Percentiles rank a stretch among this genome's conserved stretches.
Conservation (phyloP, 1,140 invertebrate species). For the Oryzaephilus surinamensis region DNA sequence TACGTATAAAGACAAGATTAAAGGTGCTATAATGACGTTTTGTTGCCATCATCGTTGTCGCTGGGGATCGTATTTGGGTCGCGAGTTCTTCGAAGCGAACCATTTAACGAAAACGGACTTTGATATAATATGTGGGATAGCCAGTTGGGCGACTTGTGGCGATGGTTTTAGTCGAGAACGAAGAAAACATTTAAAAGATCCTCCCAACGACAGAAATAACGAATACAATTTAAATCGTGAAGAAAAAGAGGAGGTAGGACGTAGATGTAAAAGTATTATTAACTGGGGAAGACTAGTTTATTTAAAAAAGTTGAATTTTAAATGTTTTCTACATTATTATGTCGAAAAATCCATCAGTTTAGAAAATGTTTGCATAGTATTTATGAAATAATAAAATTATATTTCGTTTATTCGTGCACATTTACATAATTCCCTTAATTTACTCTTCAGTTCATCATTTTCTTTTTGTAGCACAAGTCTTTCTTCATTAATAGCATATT, state of each 20-base stretch:
- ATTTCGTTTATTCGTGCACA: too few relatives aligned
- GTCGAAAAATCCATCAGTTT: constrained; percentile 51
- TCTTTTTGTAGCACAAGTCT: too few relatives aligned
- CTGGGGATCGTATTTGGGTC: constrained; percentile 59
- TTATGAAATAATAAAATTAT: too few relatives aligned
- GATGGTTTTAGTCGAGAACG: constrained; percentile 42
- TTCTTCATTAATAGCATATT: too few relatives aligned
- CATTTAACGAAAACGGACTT: constrained; percentile 56
- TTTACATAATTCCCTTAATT: too few relatives aligned
- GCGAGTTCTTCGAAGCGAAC: constrained; percentile 46
- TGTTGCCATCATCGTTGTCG: constrained; percentile 81
- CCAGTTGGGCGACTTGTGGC: constrained; percentile 78
- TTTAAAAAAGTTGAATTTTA: constrained; percentile 47
- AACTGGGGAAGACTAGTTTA: constrained; percentile 63
- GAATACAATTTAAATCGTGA: constrained; percentile 25
- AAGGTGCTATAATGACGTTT: constrained; percentile 63
- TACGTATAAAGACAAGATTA: constrained; percentile 32
- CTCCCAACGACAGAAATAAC: constrained; percentile 17
- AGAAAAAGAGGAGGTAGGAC: constrained; percentile 52
- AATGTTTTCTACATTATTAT: constrained; percentile 52
- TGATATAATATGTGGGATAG: constrained; percentile 62
- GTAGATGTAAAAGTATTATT: constrained; percentile 61
- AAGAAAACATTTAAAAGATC: constrained; percentile 8
- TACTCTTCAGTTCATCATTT: too few relatives aligned
- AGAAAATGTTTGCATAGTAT: constrained; percentile 73